These are phyloP conservation scores for Sebastiscus albofasciatus DNA, from an alignment of 2,797 vertebrate genomes.

Conservation along the genomic window DNA sequence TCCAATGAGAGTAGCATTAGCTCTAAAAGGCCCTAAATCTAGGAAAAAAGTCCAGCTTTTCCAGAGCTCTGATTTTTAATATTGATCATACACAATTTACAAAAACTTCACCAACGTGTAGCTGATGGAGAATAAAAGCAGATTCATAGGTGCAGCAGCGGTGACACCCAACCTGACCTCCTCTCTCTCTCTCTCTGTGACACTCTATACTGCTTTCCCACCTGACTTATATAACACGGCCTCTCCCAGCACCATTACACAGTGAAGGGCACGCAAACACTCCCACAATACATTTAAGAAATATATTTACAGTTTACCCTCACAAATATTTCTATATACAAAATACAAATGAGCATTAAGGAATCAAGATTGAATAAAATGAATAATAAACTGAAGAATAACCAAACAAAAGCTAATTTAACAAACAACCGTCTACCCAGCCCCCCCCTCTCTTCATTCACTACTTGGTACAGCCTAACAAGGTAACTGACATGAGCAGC, in stretches of 20 bases:
- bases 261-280: background rate
- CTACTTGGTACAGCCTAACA: background rate
- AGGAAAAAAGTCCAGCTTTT: too few relatives aligned
- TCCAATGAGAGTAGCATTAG: fast-evolving
- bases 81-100: background rate
- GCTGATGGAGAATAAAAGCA: background rate
- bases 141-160: background rate
- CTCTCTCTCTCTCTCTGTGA: too few relatives aligned
- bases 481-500: background rate
- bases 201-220: background rate
- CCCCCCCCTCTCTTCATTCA: background rate
- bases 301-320: background rate
- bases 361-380: too few relatives aligned
- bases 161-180: background rate
- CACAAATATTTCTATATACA: background rate
- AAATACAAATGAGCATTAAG: too few relatives aligned
- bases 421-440: background rate
- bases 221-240: background rate
- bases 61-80: background rate
- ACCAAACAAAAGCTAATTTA: background rate
- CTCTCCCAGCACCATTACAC: background rate
- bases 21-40: too few relatives aligned
- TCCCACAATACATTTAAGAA: background rate
- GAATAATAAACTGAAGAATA: too few relatives aligned
- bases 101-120: background rate